Evolutionary conservation across 1,140 invertebrate species (phyloP).

Genomic region (Drosophila repletoides): DNA sequence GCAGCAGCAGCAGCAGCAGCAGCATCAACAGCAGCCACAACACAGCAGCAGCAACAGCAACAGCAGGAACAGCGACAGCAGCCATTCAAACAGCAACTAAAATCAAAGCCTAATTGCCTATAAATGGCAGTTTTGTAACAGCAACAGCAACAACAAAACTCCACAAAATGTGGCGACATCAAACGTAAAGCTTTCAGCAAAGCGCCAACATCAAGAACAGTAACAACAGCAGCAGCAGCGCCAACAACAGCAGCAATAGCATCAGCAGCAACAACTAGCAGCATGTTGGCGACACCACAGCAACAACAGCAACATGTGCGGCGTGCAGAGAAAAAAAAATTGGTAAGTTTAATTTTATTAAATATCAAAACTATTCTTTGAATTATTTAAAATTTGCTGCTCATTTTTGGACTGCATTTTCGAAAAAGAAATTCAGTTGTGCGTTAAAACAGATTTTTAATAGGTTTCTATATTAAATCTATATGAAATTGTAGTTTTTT

Average conservation of each 20-base stretch:
- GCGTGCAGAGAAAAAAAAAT: too few relatives aligned
- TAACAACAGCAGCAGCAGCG: slow-evolving; percentile 20
- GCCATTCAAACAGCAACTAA: slow-evolving; percentile 53
- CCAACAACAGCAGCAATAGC: neutral
- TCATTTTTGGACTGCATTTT: too few relatives aligned
- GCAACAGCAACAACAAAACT: slow-evolving; percentile 5
- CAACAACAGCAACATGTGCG: slow-evolving; percentile 11
- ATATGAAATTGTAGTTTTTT: too few relatives aligned
- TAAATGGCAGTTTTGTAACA: slow-evolving; percentile 70
- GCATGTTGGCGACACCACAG: slow-evolving; percentile 44
- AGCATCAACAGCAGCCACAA: slow-evolving; percentile 6
- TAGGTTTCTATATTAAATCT: too few relatives aligned
- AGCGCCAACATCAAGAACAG: slow-evolving; percentile 19
- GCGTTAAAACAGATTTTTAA: too few relatives aligned
- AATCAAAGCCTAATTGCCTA: slow-evolving; percentile 73
- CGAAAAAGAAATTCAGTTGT: too few relatives aligned
- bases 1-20: slow-evolving; percentile 32
- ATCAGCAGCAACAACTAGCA: slow-evolving; percentile 13
- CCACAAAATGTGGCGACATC: slow-evolving; percentile 30
- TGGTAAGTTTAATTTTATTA: too few relatives aligned
- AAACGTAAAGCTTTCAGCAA: slow-evolving; percentile 21
- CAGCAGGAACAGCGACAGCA: slow-evolving; percentile 22
- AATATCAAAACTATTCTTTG: too few relatives aligned
- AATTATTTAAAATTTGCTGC: too few relatives aligned
- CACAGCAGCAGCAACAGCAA: slow-evolving; percentile 6